Evolutionary conservation across 2,888 invertebrate genomes (phyloP).

Genomic region (Incurvaria masculella): DNA sequence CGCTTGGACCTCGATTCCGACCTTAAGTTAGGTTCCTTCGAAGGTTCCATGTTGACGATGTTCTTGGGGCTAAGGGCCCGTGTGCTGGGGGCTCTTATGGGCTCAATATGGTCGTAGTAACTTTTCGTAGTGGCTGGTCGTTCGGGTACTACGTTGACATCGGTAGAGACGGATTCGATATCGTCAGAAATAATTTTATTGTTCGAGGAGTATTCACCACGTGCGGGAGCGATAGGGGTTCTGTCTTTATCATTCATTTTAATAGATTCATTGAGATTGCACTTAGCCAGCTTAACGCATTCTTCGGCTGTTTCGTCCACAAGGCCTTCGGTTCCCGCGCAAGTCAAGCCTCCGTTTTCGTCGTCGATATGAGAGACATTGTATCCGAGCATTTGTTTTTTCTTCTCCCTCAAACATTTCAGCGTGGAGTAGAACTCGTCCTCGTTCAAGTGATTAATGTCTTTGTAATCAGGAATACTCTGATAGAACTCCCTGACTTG

Average conservation of each 20-base stretch:
- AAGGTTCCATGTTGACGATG: neutral
- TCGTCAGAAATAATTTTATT: neutral
- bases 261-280: neutral
- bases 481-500: slow-evolving; percentile 70
- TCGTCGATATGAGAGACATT: slow-evolving; percentile 35
- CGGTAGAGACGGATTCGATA: neutral
- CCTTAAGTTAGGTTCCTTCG: neutral
- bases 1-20: slow-evolving; percentile 24
- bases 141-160: neutral
- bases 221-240: too few relatives aligned
- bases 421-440: slow-evolving; percentile 73
- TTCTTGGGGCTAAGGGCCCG: neutral
- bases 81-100: neutral
- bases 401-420: slow-evolving; percentile 63
- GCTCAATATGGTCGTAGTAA: neutral
- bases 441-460: slow-evolving; percentile 70
- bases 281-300: slow-evolving; percentile 11
- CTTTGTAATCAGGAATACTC: slow-evolving; percentile 77
- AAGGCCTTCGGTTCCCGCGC: slow-evolving; percentile 19
- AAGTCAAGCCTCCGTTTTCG: too few relatives aligned
- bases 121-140: neutral
- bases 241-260: neutral
- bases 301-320: neutral
- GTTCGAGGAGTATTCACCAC: neutral
- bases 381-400: slow-evolving; percentile 46